Percentiles rank a stretch among this genome's conserved stretches.
Evolutionary conservation across 2,797 vertebrate genomes (phyloP).

Genomic region (Poliocrania exsul): DNA sequence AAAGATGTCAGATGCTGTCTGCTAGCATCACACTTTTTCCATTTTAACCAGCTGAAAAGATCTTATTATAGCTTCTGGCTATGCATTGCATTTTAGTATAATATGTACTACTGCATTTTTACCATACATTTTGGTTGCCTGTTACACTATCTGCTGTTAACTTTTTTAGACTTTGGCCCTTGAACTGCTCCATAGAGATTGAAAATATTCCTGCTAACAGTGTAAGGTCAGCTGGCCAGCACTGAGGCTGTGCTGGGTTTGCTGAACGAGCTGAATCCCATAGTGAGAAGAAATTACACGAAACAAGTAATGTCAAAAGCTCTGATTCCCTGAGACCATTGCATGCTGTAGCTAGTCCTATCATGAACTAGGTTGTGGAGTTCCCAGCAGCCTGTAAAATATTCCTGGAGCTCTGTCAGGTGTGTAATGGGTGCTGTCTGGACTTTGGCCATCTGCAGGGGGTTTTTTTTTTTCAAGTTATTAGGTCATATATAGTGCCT

Average conservation of each 20-base stretch:
- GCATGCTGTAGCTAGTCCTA: neutral
- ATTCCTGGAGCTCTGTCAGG: neutral
- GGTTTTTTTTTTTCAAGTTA: neutral
- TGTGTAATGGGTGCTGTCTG: neutral
- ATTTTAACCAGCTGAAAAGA: neutral
- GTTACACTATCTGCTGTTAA: neutral
- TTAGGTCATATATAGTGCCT: neutral
- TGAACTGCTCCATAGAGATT: neutral
- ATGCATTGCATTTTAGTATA: accelerated
- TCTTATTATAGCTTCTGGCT: neutral
- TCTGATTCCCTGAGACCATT: accelerated
- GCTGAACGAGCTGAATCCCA: neutral
- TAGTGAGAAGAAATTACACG: neutral
- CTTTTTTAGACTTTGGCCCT: neutral
- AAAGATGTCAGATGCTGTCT: neutral
- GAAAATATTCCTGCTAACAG: neutral
- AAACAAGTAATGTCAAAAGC: neutral
- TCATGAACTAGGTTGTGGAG: neutral
- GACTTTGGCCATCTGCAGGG: neutral
- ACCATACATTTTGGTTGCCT: neutral
- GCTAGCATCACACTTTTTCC: neutral
- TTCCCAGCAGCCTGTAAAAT: neutral
- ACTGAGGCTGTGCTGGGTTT: neutral
- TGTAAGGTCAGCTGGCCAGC: neutral
- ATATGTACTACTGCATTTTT: accelerated